phyloP scores from a whole-genome alignment of 1,140 invertebrate species.

The Mizuhopecten yessoensis region DNA sequence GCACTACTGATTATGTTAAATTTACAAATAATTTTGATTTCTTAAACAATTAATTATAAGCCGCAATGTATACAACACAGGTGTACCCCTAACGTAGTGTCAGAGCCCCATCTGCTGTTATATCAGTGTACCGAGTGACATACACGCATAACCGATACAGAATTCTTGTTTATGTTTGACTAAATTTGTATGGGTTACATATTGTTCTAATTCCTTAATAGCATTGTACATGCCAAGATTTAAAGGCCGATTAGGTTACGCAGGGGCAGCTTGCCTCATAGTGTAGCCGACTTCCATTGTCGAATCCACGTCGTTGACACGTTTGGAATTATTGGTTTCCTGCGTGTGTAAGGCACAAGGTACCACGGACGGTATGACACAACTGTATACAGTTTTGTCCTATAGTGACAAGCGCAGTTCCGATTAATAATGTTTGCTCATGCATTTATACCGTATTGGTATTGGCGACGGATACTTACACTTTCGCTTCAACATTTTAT shows the following conservation, averaged over 20 bases:
- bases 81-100: background rate
- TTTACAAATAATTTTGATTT: background rate
- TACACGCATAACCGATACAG: slow-evolving; percentile 25
- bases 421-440: slow-evolving; percentile 4
- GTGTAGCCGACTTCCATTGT: background rate
- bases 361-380: slow-evolving; percentile 31
- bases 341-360: slow-evolving; percentile 22
- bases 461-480: background rate
- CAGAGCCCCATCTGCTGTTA: slow-evolving; percentile 26
- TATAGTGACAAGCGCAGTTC: background rate
- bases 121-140: background rate
- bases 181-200: slow-evolving; percentile 29
- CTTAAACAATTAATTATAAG: background rate
- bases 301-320: background rate
- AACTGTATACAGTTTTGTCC: background rate
- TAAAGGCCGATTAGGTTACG: slow-evolving; percentile 37
- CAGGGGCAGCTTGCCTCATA: slow-evolving; percentile 16
- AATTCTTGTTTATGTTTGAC: slow-evolving; percentile 35
- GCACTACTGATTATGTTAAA: background rate
- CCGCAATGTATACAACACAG: background rate
- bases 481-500: background rate
- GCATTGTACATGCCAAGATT: slow-evolving; percentile 38
- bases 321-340: slow-evolving; percentile 26
- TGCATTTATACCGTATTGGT: background rate
- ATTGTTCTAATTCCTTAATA: slow-evolving; percentile 40